Percentiles rank a stretch among this genome's conserved stretches.
Evolutionary conservation across 2,113 vertebrate species (phyloP).

Genomic region (Ptychochromis oligacanthus): DNA sequence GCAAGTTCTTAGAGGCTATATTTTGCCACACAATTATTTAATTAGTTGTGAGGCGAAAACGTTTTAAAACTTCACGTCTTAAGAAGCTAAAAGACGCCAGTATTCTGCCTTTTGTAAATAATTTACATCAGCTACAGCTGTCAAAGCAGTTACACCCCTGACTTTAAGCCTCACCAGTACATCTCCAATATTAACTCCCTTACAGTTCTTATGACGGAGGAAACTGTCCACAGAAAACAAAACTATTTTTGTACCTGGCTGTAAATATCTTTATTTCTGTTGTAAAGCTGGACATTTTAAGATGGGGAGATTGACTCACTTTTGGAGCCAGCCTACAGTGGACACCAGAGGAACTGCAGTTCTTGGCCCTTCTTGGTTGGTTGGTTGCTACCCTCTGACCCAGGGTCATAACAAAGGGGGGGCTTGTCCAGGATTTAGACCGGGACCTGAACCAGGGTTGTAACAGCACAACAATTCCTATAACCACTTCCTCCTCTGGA

Average conservation of each 20-base stretch:
- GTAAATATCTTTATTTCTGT: background rate
- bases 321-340: background rate
- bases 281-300: background rate
- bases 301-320: background rate
- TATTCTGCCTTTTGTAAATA: background rate
- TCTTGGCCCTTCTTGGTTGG: background rate
- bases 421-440: background rate
- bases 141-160: background rate
- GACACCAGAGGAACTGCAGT: background rate
- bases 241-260: background rate
- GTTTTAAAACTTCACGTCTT: background rate
- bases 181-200: background rate
- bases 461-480: too few species aligned
- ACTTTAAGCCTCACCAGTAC: background rate
- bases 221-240: background rate
- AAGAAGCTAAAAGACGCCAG: too few species aligned
- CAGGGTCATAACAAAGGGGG: background rate
- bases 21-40: background rate
- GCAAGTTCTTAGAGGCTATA: background rate
- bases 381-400: background rate
- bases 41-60: background rate
- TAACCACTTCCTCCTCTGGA: too few species aligned
- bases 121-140: background rate
- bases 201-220: background rate
- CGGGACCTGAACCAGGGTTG: too few species aligned